Evolutionary conservation across 1,140 invertebrate species (phyloP), one percentile per base, ranked within the genome.

Genomic region (Drosophila melanica): DNA sequence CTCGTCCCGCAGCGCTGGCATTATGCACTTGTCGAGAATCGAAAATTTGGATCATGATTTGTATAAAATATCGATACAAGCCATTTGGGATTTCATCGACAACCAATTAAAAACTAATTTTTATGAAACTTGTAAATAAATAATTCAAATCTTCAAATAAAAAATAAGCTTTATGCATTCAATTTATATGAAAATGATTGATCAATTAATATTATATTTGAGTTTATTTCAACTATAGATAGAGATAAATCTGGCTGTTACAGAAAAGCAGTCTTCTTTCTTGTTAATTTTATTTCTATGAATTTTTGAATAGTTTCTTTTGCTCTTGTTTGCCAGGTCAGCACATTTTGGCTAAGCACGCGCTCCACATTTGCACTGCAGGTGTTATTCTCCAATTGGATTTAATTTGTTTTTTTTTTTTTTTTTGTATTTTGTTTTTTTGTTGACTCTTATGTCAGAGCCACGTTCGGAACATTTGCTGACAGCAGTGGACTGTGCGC

Each of bases 391-490:
- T 57, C 51, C 8, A 48, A 39, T 66, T 48, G 35, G 14, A 53
- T 51, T 33, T 71, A 16, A 8, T 37, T 11, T 41, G 3, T 39
- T 59, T 57, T 53, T 65, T 18, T 11, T 33, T 35, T 1, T 39
- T 59, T 57, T 53, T 65, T 18, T 11, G 20, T 35, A 27, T 20
- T 42, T 50, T 10, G 10, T 59, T 63, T 47, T 35, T 47, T 39
- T 42, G 41, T 53, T 75, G 45, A 39, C 8, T 77, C 65, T 50
- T 51, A 23, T 71, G 41, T 23, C 44, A 30, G 16, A 58, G 64
- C 69, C 69, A 70, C 62, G 53, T 71, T 81, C 67, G 69, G 78
- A 78, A 65, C 57, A 78, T 81, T 79, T 82, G 68, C 73, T 85
- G 81, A 80, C 77, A 80, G 68, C 73, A 33, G 47, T 20, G 47